A percentile compares a stretch with the other conserved stretches of the same genome.
Conservation (phyloP, 2,113 vertebrate genomes). For the Rhynchomys soricoides region DNA sequence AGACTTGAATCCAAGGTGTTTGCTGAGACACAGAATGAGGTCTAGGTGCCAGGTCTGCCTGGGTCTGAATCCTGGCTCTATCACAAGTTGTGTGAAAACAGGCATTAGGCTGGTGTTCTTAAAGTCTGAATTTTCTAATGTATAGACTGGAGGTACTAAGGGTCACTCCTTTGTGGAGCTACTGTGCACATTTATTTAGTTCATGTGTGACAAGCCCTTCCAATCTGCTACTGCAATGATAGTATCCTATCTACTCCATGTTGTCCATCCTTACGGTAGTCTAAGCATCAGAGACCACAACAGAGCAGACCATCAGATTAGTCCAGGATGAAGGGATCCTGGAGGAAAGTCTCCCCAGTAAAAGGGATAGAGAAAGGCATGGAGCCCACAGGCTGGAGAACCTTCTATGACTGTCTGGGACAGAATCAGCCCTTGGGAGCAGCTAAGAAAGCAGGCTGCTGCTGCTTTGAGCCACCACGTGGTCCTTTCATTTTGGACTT, state of each 20-base stretch:
- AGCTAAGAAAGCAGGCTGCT: neutral
- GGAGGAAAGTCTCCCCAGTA: neutral
- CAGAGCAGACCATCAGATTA: neutral
- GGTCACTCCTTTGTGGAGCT: neutral
- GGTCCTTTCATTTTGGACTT: neutral
- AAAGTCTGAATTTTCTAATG: neutral
- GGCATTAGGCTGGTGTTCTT: neutral
- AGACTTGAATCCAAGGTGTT: neutral
- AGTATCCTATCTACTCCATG: too few species aligned
- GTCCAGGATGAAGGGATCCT: neutral
- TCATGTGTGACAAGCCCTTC: neutral
- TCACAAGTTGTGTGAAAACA: neutral
- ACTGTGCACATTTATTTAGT: neutral
- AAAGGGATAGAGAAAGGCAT: neutral
- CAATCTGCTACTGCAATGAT: fast-evolving
- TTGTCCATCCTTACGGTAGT: neutral
- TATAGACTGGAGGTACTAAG: neutral
- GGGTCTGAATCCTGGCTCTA: neutral
- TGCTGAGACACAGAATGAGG: neutral
- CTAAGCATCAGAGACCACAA: neutral
- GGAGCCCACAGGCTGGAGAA: neutral
- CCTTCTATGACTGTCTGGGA: fast-evolving
- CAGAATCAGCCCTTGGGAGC: too few species aligned
- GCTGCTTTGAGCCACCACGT: neutral
- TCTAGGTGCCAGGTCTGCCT: neutral